phyloP scores from a whole-genome alignment of 2,113 vertebrate species.

The Microtus pennsylvanicus region DNA sequence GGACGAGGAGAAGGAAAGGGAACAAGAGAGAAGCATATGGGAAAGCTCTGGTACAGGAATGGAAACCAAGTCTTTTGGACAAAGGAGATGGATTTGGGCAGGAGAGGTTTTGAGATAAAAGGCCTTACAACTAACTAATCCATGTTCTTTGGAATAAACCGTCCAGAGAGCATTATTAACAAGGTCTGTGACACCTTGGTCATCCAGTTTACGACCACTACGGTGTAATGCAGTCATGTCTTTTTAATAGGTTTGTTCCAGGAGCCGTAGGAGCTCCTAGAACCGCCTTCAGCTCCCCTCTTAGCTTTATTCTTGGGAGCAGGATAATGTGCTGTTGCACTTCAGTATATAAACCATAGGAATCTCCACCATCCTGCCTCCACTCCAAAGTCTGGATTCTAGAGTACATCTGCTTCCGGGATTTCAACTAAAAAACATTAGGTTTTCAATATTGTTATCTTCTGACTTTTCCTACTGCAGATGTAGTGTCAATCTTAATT shows the following conservation, averaged over 20 bases:
- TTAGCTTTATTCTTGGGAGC: neutral
- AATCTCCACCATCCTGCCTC: neutral
- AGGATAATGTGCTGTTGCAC: neutral
- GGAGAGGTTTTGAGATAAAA: neutral
- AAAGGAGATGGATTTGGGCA: neutral
- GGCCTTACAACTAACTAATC: neutral
- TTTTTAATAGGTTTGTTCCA: neutral
- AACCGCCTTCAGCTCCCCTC: neutral
- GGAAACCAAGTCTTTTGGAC: neutral
- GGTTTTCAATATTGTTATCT: neutral
- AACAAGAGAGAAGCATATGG: neutral
- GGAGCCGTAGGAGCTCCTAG: neutral
- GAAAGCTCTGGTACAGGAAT: neutral
- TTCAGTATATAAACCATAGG: no score
- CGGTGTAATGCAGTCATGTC: neutral
- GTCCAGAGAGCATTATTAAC: neutral
- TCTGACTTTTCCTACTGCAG: neutral
- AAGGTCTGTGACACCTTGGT: neutral
- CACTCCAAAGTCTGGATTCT: no score
- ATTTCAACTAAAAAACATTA: neutral
- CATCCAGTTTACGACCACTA: no score
- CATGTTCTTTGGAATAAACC: neutral
- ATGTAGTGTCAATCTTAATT: neutral
- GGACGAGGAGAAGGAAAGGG: neutral
- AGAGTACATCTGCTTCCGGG: neutral